phyloP scores from a whole-genome alignment of 2,888 invertebrate species.

The Aporophyla lueneburgensis region DNA sequence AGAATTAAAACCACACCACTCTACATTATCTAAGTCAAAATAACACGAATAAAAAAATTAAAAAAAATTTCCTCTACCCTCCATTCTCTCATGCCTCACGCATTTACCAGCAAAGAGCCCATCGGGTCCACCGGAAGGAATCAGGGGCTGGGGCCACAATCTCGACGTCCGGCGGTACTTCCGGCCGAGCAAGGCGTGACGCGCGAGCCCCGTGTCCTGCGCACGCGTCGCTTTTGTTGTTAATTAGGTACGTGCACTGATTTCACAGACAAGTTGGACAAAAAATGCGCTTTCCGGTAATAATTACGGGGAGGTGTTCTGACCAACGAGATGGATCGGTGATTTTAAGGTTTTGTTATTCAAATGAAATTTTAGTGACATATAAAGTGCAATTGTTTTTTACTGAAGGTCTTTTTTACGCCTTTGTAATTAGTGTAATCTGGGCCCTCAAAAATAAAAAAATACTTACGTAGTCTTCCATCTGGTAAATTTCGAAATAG shows the following conservation, averaged over 20 bases:
- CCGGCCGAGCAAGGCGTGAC: constrained; percentile 80
- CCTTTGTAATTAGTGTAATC: not conserved
- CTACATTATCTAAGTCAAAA: not conserved
- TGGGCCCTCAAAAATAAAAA: too few relatives aligned
- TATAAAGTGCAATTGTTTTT: not conserved
- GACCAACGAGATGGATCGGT: constrained; percentile 38
- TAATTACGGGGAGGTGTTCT: constrained; percentile 53
- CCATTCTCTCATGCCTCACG: constrained; percentile 52
- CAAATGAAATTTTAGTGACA: constrained; percentile 6
- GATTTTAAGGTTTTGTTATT: constrained; percentile 41
- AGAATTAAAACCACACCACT: not conserved
- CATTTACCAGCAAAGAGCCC: constrained; percentile 64
- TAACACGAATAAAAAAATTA: not conserved
- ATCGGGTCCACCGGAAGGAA: constrained; percentile 87
- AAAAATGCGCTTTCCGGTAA: constrained; percentile 66
- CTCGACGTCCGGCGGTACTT: constrained; percentile 87
- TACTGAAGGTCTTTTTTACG: too few relatives aligned
- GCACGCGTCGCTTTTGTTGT: constrained; percentile 81
- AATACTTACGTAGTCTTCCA: constrained; percentile 22
- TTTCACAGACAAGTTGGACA: constrained; percentile 62
- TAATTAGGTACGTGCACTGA: constrained; percentile 69
- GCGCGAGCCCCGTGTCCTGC: constrained; percentile 82
- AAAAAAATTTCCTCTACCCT: constrained; percentile 39
- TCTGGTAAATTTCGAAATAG: not conserved
- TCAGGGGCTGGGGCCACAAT: constrained; percentile 89